Conservation (phyloP, 2,797 vertebrate species). For the Gymnothorax javanicus region DNA sequence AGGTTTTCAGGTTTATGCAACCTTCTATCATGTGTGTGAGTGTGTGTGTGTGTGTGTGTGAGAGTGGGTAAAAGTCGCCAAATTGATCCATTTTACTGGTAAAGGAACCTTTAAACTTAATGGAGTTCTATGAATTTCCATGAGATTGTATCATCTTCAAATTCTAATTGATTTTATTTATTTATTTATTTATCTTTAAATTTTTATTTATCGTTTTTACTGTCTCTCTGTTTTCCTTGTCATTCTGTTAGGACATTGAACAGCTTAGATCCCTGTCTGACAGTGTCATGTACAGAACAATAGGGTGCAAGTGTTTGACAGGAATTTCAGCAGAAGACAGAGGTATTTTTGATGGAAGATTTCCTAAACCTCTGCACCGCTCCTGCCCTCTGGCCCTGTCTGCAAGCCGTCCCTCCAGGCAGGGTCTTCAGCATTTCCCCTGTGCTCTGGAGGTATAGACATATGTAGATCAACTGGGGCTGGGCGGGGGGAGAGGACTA, state of each 20-base stretch:
- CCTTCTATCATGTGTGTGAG: too few species aligned
- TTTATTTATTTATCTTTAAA: too few species aligned
- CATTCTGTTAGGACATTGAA: not conserved
- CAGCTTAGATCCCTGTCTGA: not conserved
- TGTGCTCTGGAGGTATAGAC: constrained; percentile 52
- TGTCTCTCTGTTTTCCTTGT: not conserved
- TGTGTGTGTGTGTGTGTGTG: too few species aligned
- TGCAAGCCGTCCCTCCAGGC: constrained; percentile 49
- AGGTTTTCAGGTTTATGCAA: too few species aligned
- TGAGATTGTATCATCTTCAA: too few species aligned
- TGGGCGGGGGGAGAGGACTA: constrained; percentile 57
- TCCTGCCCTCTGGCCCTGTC: constrained; percentile 45
- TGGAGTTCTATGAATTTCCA: too few species aligned
- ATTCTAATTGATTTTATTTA: too few species aligned
- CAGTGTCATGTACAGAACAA: not conserved
- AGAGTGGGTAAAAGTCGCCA: too few species aligned
- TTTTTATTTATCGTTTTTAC: too few species aligned
- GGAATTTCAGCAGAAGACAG: not conserved
- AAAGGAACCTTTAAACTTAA: too few species aligned
- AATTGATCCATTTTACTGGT: too few species aligned
- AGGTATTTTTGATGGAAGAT: not conserved
- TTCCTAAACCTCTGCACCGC: not conserved
- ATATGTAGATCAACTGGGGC: constrained; percentile 56
- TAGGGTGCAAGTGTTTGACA: not conserved
- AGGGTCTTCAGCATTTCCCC: constrained; percentile 65